Conservation (phyloP, 2,113 vertebrate species). For the Cinclus mexicanus region DNA sequence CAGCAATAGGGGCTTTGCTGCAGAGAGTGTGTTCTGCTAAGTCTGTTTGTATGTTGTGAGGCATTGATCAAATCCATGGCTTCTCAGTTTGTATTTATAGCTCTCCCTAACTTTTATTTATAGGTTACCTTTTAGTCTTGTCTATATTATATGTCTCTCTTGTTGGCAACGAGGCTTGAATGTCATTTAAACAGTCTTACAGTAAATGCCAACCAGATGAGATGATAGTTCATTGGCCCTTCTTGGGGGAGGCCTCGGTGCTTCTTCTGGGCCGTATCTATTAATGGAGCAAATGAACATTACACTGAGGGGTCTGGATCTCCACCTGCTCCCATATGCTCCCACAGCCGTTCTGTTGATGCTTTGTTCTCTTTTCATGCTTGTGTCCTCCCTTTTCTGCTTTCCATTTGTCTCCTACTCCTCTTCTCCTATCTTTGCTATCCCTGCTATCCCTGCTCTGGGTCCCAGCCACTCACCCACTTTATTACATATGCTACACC, state of each 20-base stretch:
- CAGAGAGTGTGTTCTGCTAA: not conserved
- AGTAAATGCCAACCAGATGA: slow-evolving; percentile 20
- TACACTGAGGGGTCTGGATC: not conserved
- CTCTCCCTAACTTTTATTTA: slow-evolving; percentile 39
- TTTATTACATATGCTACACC: not conserved
- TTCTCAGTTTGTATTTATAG: slow-evolving; percentile 47
- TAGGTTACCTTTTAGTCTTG: slow-evolving; percentile 34
- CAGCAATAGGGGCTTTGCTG: not conserved
- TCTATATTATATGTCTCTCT: slow-evolving; percentile 43
- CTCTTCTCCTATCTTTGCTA: not conserved
- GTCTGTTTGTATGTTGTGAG: not conserved
- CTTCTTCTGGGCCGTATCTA: slow-evolving; percentile 11
- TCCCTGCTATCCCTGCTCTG: not conserved
- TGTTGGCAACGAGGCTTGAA: not conserved
- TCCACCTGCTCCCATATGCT: not conserved
- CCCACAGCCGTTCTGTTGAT: not conserved
- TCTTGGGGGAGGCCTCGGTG: not conserved
- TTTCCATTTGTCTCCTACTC: not conserved
- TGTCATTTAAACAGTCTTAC: slow-evolving; percentile 24
- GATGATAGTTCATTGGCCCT: not conserved
- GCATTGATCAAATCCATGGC: slow-evolving; percentile 1
- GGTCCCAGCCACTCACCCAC: not conserved
- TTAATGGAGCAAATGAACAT: slow-evolving; percentile 6
- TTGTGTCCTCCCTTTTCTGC: not conserved
- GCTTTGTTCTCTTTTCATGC: not conserved